phyloP scores from a whole-genome alignment of 2,888 invertebrate genomes.

The Mystacides longicornis region DNA sequence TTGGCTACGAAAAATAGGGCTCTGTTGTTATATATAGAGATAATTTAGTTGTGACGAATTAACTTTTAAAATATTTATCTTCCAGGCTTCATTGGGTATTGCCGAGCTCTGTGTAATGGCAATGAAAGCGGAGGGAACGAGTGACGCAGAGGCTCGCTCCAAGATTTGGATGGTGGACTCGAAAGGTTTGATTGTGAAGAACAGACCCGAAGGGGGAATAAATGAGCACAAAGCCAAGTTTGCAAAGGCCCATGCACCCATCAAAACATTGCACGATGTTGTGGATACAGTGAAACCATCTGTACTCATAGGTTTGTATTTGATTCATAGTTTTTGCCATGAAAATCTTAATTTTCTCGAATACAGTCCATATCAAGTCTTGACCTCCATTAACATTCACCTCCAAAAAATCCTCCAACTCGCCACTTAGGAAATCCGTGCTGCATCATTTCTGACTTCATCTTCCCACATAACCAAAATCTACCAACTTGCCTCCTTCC shows the following conservation, averaged over 20 bases:
- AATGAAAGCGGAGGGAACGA: conserved; percentile 78
- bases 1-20: no score
- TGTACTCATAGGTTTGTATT: conserved; percentile 71
- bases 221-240: conserved; percentile 75
- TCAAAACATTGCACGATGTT: conserved; percentile 73
- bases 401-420: no score
- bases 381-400: no score
- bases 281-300: conserved; percentile 77
- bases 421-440: no score
- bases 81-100: conserved; percentile 85
- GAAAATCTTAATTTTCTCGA: not conserved
- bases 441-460: no score
- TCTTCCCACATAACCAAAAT: no score
- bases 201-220: conserved; percentile 75
- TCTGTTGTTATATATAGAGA: no score
- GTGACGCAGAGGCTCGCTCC: conserved; percentile 64
- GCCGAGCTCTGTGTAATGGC: conserved; percentile 88
- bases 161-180: conserved; percentile 96
- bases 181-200: conserved; percentile 84
- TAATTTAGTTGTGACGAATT: no score
- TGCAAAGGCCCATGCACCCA: conserved; percentile 69
- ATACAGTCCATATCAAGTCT: not conserved
- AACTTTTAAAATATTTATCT: no score
- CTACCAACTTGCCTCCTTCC: no score
- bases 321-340: not conserved